Evolutionary conservation across 2,888 invertebrate genomes (phyloP).

Genomic region (Drosophila dives): DNA sequence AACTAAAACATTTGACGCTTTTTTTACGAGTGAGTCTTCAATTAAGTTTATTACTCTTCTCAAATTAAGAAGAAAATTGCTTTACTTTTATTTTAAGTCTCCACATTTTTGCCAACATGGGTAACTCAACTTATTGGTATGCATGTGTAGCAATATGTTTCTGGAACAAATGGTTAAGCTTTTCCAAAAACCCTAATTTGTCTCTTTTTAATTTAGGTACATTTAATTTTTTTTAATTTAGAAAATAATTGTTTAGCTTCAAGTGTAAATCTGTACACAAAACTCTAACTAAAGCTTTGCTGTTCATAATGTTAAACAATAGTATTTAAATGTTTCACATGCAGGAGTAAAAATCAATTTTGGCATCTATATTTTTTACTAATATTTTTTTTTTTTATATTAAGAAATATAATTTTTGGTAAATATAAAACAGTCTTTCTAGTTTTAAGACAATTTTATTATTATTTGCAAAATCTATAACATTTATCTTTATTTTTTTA

Average conservation of each 20-base stretch:
- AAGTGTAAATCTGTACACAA: background rate
- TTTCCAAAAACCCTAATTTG: background rate
- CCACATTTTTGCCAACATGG: background rate
- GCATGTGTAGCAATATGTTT: background rate
- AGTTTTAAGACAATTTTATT: background rate
- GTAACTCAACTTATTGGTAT: background rate
- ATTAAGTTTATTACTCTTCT: slow-evolving; percentile 44
- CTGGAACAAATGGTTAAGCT: background rate
- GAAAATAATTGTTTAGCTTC: background rate
- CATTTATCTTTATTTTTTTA: too few relatives aligned
- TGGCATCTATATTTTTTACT: too few relatives aligned
- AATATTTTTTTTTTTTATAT: background rate
- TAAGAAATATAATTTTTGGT: background rate
- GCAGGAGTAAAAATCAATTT: background rate
- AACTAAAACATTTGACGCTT: slow-evolving; percentile 23
- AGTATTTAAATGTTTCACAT: background rate
- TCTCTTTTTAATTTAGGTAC: background rate
- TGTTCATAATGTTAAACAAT: background rate
- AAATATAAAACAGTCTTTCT: background rate
- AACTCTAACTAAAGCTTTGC: background rate
- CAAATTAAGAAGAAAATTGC: slow-evolving; percentile 5
- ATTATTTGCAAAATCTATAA: background rate
- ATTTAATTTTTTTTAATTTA: background rate
- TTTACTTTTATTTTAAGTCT: background rate
- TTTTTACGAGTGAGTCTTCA: background rate